Base-by-base conservation (phyloP, 2,888 invertebrate species). In the Laspeyria flexula region DNA sequence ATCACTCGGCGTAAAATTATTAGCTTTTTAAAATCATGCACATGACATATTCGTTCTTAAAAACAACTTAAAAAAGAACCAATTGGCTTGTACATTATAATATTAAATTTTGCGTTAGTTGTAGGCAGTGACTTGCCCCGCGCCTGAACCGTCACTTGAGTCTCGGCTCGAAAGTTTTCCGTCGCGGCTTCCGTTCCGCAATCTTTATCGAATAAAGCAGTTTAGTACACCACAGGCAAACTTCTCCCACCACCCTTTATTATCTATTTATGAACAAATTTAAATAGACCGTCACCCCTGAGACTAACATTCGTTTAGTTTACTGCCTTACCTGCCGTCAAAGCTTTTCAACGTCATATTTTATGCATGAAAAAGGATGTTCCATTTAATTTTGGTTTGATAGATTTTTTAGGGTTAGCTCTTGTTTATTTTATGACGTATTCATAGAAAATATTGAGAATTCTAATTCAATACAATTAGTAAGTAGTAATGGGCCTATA, bases 201-300 rank as follows among this genome's bases (percentile, higher is more conserved):
- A 87, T 88, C 85, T 88, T 86, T 83, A 88, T 84, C 80, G 78
- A 86, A 85, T 88, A 83, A 85, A 83, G 77, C 81, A 83, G 85
- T 86, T 87, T 83, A 80, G 75, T 66, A 79, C 81, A 81, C 84
- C 81, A 68, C 81, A 61, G 70, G 77, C 74, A 73, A 75, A 79
- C 76, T 75, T 76, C 76, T 73, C 75, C 65, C 69, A 74, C 78
- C 78, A 71, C 75, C 78, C 81, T 76, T 75, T 78, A 84, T 85
- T 85, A 87, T 82, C 79, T 85, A 87, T 88, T 88, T 86, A 86
- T 85, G 81, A 86, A 83, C 79, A 80, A 82, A 83, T 85, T 85
- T 81, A 83, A 84, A 81, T 79, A 78, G 74, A 81, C 73, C 73
- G 54, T 52, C 67, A 35, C 55, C 65, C 60, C 61, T 23, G 63